These are phyloP conservation scores for Microtus obscurus DNA, from an alignment of 2,797 vertebrate genomes.

Conservation along the genomic window DNA sequence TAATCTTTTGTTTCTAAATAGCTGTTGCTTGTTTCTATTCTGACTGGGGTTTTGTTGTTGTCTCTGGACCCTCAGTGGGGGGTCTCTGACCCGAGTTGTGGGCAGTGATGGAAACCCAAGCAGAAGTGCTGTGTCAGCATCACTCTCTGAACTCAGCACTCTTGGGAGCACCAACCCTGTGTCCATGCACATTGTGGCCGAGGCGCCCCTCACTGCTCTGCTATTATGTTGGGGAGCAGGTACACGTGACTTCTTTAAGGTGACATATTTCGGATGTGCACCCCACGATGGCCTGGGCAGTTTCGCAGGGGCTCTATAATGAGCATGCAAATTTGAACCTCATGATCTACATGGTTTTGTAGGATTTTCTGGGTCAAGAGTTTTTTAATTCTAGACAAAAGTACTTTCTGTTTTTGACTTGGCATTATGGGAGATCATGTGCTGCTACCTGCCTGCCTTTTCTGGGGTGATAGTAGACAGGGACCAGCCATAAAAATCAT, in stretches of 20 bases:
- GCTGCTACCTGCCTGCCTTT: background rate
- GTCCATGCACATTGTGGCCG: background rate
- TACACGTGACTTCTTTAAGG: background rate
- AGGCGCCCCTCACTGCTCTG: no score
- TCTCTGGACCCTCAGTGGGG: background rate
- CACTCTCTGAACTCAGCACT: background rate
- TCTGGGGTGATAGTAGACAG: background rate
- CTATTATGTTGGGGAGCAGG: no score
- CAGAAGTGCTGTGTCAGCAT: background rate
- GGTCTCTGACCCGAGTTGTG: background rate
- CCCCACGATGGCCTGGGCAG: background rate
- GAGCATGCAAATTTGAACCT: background rate
- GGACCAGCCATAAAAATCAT: background rate
- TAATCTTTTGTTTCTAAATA: background rate
- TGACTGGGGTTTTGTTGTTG: background rate
- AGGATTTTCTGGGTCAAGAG: background rate
- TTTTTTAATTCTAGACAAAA: conserved; percentile 19
- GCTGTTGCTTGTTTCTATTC: background rate
- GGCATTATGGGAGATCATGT: background rate
- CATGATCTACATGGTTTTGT: background rate
- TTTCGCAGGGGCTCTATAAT: background rate
- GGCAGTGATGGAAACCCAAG: background rate
- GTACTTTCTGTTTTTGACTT: background rate
- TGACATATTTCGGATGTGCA: background rate
- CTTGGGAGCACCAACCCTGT: background rate